phyloP scores from a whole-genome alignment of 2,888 invertebrate genomes.

The Ecdyonurus torrentis region DNA sequence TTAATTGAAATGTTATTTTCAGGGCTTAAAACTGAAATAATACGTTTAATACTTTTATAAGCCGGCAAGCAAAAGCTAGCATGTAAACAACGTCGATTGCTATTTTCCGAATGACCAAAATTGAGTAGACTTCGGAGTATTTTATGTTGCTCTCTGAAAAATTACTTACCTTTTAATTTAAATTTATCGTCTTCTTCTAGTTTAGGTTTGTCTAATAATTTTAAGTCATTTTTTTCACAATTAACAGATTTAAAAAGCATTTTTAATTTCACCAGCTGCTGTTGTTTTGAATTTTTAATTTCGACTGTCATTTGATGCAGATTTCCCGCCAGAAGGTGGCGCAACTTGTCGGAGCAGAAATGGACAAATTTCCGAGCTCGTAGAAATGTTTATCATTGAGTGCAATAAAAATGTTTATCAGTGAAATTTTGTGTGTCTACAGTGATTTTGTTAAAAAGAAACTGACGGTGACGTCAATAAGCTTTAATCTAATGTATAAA shows the following conservation, averaged over 20 bases:
- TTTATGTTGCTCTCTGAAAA: too few relatives aligned
- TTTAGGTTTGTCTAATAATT: neutral
- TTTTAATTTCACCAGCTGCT: neutral
- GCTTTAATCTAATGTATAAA: neutral
- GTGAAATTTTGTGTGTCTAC: conserved; percentile 1
- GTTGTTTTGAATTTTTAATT: neutral
- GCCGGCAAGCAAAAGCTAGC: too few relatives aligned
- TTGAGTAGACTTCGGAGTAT: too few relatives aligned
- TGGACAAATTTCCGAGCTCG: neutral
- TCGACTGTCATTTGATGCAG: neutral
- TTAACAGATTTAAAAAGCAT: neutral
- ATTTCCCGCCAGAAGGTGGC: neutral
- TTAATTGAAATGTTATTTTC: too few relatives aligned
- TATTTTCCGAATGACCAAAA: too few relatives aligned
- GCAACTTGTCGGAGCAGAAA: neutral
- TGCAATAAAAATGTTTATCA: conserved; percentile 5
- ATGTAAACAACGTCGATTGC: too few relatives aligned
- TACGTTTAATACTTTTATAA: too few relatives aligned
- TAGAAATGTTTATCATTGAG: neutral
- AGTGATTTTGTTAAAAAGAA: conserved; percentile 9
- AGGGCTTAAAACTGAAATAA: too few relatives aligned
- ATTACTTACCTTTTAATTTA: conserved; percentile 5
- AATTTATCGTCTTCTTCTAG: conserved; percentile 1
- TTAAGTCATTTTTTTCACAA: neutral
- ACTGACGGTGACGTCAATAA: conserved; percentile 3